Percentiles rank a stretch among this genome's conserved stretches.
Evolutionary conservation across 1,140 invertebrate genomes (phyloP).

Genomic region (Steinernema khuongi): DNA sequence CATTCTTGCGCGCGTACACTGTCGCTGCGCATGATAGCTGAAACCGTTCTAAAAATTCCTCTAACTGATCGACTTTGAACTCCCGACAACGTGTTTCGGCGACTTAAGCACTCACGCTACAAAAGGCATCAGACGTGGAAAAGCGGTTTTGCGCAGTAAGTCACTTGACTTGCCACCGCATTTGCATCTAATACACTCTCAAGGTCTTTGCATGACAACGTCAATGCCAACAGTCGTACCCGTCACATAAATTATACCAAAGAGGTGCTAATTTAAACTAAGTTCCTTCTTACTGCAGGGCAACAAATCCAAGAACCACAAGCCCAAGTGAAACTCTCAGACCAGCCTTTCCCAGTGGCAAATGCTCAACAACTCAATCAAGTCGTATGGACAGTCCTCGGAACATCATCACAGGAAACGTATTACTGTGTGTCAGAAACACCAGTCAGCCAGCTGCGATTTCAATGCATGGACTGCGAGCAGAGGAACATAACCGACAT

Average conservation of each 20-base stretch:
- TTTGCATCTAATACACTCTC: too few species aligned
- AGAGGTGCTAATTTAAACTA: background rate
- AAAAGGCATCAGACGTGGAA: background rate
- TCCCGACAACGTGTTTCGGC: background rate
- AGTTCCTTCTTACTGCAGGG: background rate
- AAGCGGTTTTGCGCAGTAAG: background rate
- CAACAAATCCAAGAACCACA: background rate
- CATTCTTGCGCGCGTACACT: background rate
- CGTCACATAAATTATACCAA: background rate
- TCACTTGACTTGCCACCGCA: background rate
- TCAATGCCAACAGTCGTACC: background rate
- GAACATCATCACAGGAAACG: slow-evolving; percentile 43
- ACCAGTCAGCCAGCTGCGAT: slow-evolving; percentile 55
- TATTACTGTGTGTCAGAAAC: slow-evolving; percentile 54
- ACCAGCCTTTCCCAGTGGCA: slow-evolving; percentile 52
- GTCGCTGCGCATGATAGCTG: background rate
- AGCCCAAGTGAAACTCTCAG: slow-evolving; percentile 56
- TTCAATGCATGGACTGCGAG: slow-evolving; percentile 53
- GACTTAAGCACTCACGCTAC: background rate
- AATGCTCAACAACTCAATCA: slow-evolving; percentile 52
- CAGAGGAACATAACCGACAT: slow-evolving; percentile 58
- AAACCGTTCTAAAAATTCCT: too few species aligned
- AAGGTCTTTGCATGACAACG: background rate
- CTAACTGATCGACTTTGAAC: too few species aligned
- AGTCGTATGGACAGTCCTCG: slow-evolving; percentile 56